Conservation (phyloP, 2,113 vertebrate genomes). For the Myxocyprinus asiaticus region DNA sequence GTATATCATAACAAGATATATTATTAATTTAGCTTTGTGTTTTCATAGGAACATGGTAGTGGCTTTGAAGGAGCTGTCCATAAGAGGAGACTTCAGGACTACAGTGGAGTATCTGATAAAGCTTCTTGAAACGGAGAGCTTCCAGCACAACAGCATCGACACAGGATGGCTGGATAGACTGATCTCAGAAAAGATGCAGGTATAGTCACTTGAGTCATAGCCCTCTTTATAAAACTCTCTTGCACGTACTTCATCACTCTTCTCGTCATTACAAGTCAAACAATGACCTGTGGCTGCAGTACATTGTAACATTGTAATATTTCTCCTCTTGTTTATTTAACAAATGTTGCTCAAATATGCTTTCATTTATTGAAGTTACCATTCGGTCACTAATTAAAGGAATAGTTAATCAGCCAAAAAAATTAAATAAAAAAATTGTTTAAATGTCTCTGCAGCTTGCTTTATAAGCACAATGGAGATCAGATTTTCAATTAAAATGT, state of each 20-base stretch:
- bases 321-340: no score
- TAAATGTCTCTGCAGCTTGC: neutral
- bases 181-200: conserved; percentile 98
- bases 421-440: no score
- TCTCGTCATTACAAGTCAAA: neutral
- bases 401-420: no score
- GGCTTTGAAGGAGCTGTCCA: conserved; percentile 95
- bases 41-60: conserved; percentile 93
- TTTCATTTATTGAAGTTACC: neutral
- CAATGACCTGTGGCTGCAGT: neutral
- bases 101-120: conserved; percentile 98
- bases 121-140: conserved; percentile 94
- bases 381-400: neutral
- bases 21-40: neutral
- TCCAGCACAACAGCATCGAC: conserved; percentile 95
- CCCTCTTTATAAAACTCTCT: neutral
- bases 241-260: neutral
- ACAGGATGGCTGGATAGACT: conserved; percentile 97
- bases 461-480: neutral
- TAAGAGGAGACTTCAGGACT: conserved; percentile 96
- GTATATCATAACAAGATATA: neutral
- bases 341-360: neutral
- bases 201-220: conserved; percentile 52
- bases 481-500: neutral
- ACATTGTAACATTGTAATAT: neutral